These are phyloP conservation scores for Prenolepis imparis DNA, from an alignment of 2,888 invertebrate species.

Conservation along the genomic window DNA sequence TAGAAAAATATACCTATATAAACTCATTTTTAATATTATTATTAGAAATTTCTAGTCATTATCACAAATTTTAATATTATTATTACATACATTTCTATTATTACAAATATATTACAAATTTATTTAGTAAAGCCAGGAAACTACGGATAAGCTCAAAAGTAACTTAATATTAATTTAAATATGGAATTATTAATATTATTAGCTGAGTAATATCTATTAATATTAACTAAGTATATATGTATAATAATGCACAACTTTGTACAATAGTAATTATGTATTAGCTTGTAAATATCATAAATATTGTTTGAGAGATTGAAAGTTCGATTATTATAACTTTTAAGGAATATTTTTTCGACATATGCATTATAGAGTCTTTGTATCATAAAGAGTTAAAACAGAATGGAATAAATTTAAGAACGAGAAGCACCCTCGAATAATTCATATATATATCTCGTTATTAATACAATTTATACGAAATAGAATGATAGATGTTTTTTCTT, in stretches of 20 bases:
- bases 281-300: not conserved
- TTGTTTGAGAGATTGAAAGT: too few species aligned
- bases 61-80: too few species aligned
- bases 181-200: constrained; percentile 5
- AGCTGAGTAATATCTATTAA: not conserved
- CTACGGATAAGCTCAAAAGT: not conserved
- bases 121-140: not conserved
- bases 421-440: too few species aligned
- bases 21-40: too few species aligned
- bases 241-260: not conserved
- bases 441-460: not conserved
- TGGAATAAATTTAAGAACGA: too few species aligned
- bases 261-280: not conserved
- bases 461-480: not conserved
- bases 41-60: too few species aligned
- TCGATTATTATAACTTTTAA: too few species aligned
- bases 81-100: too few species aligned
- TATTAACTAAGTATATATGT: not conserved
- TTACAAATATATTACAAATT: not conserved
- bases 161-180: not conserved
- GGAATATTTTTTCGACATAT: too few species aligned
- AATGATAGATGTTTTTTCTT: constrained; percentile 10
- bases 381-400: too few species aligned
- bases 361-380: too few species aligned
- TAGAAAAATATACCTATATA: not conserved